Conservation (phyloP, 2,888 invertebrate species). For the Agriopis aurantiaria region DNA sequence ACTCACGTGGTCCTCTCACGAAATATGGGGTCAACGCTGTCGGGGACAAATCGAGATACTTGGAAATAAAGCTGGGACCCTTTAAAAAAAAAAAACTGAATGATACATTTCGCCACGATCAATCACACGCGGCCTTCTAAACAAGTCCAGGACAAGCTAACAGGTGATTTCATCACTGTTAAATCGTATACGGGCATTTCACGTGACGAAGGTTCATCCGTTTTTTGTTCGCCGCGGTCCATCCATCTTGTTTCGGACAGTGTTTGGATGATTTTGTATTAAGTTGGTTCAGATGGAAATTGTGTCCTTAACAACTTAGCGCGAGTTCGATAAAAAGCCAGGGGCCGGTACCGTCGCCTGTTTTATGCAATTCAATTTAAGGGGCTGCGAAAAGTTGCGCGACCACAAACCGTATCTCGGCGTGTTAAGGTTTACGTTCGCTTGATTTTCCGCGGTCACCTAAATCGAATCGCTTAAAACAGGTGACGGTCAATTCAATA, state of each 20-base stretch:
- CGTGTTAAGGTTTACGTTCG: no score
- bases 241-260: conserved; percentile 42
- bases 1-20: conserved; percentile 55
- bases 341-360: no score
- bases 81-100: no score
- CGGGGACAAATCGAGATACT: conserved; percentile 56
- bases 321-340: conserved; percentile 15
- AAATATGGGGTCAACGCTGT: conserved; percentile 62
- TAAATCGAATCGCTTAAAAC: no score
- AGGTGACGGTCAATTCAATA: no score
- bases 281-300: conserved; percentile 29
- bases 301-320: conserved; percentile 15
- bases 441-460: no score
- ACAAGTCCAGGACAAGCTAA: conserved; percentile 48
- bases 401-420: no score
- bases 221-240: conserved; percentile 35
- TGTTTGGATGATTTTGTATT: conserved; percentile 38
- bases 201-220: conserved; percentile 54
- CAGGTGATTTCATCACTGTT: conserved; percentile 57
- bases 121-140: conserved; percentile 54
- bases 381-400: no score
- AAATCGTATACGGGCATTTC: conserved; percentile 48
- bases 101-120: conserved; percentile 57
- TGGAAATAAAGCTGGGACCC: conserved; percentile 61
- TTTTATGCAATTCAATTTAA: no score